Base-by-base conservation (phyloP, 30 jellyfish, hydroid and myxozoan species). In the Rhopilema esculentum region DNA sequence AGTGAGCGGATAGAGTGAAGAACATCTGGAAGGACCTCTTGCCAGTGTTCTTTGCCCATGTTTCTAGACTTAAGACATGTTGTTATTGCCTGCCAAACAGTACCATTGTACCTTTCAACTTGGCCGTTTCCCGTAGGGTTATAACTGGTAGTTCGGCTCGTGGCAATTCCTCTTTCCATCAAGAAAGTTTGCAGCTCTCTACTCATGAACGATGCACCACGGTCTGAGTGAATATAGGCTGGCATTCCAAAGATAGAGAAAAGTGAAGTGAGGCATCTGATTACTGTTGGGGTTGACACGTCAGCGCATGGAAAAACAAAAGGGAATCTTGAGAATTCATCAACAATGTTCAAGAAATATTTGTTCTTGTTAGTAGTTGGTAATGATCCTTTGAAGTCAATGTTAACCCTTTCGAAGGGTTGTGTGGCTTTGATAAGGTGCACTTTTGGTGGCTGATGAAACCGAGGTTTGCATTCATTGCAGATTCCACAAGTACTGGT, bases 211-310 rank as follows among this genome's bases (percentile, higher is more conserved):
- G 72, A 80, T 29, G 87, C 6, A n/a, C 90, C 83, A 7, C 83
- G 25, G 67, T 61, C 90, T 19, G 90, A 80, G 49, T 80, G 90
- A 4, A 80, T 21, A 65, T 20, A 80, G 29, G 31, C 64, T 9
- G 83, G 90, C 65, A 80, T 57, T 1, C 90, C 90, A 65, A 80
- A 80, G 27, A 49, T 16, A 15, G 89, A 78, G 49, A 78, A 78
- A 6, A 78, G 67, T 19, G 82, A 9, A 29, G 65, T 22, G 19
- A 80, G 67, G 9, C 86, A 80, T 29, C 32, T 57, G 85, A 80
- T 80, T 20, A 65, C 82, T 52, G 90, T 53, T 25, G 27, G 63
- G 2, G 83, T 20, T 20, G 86, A 7, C 1, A 61, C 86, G 26
- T 80, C 83, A 22, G 67, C n/a, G 61, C 90, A 80, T 1, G 69